Conservation (phyloP, 2,888 invertebrate genomes). For the Heliconius erato region DNA sequence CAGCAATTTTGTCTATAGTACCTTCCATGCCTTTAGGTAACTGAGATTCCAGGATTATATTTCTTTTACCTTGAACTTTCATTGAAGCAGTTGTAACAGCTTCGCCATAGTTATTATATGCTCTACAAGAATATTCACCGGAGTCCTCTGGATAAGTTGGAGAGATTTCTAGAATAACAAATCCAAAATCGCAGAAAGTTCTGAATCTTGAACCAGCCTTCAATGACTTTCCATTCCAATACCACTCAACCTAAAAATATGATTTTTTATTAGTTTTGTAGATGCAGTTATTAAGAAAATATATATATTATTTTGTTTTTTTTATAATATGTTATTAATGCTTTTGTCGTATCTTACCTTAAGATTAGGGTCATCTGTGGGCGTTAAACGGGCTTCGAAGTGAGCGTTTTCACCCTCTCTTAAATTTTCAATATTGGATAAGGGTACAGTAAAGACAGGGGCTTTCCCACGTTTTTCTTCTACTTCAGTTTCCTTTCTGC, state of each 20-base stretch:
- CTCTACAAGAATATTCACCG: slow-evolving; percentile 95
- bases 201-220: slow-evolving; percentile 96
- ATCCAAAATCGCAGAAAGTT: slow-evolving; percentile 99
- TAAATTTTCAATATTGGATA: slow-evolving; percentile 94
- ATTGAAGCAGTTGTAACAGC: slow-evolving; percentile 95
- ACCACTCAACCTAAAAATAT: slow-evolving; percentile 92
- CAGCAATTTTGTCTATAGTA: slow-evolving; percentile 96
- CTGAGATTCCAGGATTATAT: slow-evolving; percentile 96
- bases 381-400: slow-evolving; percentile 95
- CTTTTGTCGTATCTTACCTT: slow-evolving; percentile 81
- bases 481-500: slow-evolving; percentile 89
- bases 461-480: slow-evolving; percentile 93
- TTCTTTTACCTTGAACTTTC: slow-evolving; percentile 96
- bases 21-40: slow-evolving; percentile 97
- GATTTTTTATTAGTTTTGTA: neutral
- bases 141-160: slow-evolving; percentile 99
- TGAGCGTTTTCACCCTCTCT: slow-evolving; percentile 97
- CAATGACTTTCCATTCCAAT: slow-evolving; percentile 96
- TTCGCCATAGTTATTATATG: slow-evolving; percentile 95
- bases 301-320: neutral
- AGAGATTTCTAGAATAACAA: slow-evolving; percentile 98
- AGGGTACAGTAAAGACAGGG: slow-evolving; percentile 95
- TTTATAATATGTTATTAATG: neutral
- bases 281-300: neutral
- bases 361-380: slow-evolving; percentile 95